Evolutionary conservation across 2,113 vertebrate genomes (phyloP).

Genomic region (Bagarius yarrelli): DNA sequence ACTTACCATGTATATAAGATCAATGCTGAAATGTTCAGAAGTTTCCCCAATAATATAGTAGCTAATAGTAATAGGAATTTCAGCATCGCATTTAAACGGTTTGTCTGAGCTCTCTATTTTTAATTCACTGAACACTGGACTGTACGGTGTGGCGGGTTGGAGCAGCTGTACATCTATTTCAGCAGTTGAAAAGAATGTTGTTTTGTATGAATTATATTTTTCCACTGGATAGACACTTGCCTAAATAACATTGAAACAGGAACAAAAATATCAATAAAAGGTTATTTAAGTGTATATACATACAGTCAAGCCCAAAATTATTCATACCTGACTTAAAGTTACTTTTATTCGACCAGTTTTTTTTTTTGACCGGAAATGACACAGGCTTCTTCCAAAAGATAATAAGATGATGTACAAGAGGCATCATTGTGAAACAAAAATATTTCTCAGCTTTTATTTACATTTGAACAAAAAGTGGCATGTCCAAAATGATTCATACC

Average conservation of each 20-base stretch:
- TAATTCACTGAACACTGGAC: conserved; percentile 58
- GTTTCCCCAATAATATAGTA: conserved; percentile 63
- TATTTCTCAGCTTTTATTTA: too few species aligned
- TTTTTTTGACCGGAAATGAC: too few species aligned
- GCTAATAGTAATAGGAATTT: conserved; percentile 49
- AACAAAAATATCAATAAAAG: background rate
- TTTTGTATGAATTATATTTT: rapidly evolving
- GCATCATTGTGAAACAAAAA: too few species aligned
- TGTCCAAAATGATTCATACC: too few species aligned
- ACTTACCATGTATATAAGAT: conserved; percentile 66
- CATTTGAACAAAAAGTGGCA: too few species aligned
- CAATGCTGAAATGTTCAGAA: conserved; percentile 31
- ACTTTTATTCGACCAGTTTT: too few species aligned
- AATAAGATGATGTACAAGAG: too few species aligned
- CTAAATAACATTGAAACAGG: conserved; percentile 45
- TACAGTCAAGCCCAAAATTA: too few species aligned
- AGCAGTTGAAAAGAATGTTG: background rate
- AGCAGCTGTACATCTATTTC: rapidly evolving
- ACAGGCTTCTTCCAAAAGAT: too few species aligned
- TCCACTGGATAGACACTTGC: background rate
- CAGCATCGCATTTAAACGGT: conserved; percentile 53
- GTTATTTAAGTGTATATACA: background rate
- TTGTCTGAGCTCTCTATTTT: conserved; percentile 47
- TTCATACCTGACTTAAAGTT: too few species aligned
- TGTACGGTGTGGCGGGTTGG: conserved; percentile 35